phyloP scores from a whole-genome alignment of 1,140 invertebrate species.

The Colletes latitarsis region DNA sequence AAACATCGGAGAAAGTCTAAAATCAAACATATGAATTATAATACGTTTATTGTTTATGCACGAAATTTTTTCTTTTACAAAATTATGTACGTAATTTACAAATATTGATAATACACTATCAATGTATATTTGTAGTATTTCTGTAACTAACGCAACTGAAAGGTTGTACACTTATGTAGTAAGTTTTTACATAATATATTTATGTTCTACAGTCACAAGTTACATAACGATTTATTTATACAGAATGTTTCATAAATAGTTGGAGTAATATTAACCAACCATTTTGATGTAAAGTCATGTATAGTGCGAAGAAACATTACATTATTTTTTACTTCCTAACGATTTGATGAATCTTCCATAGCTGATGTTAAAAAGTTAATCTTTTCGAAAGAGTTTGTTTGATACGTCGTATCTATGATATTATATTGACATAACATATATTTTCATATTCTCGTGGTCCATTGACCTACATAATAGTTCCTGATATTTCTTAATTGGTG shows the following conservation, averaged over 20 bases:
- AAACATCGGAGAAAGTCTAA: background rate
- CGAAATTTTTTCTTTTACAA: too few species aligned
- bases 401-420: conserved; percentile 6
- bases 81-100: too few species aligned
- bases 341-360: background rate
- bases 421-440: conserved; percentile 28
- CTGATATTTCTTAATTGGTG: conserved; percentile 34
- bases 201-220: too few species aligned
- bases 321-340: conserved; percentile 3
- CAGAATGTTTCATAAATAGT: background rate
- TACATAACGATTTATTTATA: background rate
- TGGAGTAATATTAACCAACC: background rate
- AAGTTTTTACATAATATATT: too few species aligned
- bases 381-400: conserved; percentile 21
- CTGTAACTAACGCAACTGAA: too few species aligned
- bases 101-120: too few species aligned
- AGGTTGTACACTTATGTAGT: too few species aligned
- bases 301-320: background rate
- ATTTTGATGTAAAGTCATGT: too few species aligned
- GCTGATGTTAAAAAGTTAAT: background rate
- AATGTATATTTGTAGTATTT: too few species aligned
- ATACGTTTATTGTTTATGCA: background rate
- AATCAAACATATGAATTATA: background rate
- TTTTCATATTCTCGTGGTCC: conserved; percentile 39
- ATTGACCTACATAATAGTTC: conserved; percentile 40